Conservation (phyloP, 2,113 vertebrate species). For the Urocitellus parryii region DNA sequence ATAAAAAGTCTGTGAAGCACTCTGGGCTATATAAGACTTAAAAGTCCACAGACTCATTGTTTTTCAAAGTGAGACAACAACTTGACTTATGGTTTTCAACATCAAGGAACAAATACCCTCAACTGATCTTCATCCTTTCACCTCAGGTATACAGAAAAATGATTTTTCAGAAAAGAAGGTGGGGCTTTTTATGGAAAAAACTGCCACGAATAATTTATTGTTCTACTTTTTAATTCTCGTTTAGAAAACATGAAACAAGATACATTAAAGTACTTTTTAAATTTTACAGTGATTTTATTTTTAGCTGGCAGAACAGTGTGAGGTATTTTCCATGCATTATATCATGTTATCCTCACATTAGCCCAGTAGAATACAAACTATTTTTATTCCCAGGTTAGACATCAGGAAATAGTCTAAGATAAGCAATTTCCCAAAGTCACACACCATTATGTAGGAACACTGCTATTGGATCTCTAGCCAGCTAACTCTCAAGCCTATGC, state of each 20-base stretch:
- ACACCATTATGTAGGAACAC: background rate
- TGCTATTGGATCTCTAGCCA: background rate
- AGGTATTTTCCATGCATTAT: background rate
- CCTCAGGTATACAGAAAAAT: background rate
- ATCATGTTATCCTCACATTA: background rate
- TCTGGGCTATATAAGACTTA: background rate
- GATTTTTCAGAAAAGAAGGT: background rate
- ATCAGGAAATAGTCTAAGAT: constrained; percentile 37
- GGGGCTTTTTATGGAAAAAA: background rate
- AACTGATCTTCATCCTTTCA: background rate
- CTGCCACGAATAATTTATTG: background rate
- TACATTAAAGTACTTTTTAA: background rate
- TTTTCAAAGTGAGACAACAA: background rate
- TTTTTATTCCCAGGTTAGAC: background rate
- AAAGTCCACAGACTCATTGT: background rate
- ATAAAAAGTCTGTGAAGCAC: background rate
- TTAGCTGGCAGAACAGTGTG: background rate
- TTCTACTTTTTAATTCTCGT: background rate
- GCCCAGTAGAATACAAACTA: background rate
- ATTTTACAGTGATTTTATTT: background rate
- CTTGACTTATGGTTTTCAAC: background rate
- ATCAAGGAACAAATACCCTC: background rate
- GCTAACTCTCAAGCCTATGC: background rate
- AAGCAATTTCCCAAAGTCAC: background rate
- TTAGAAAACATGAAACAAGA: constrained; percentile 51